phyloP scores from a whole-genome alignment of 2,113 vertebrate genomes.

The Ophthalmotilapia sp. region DNA sequence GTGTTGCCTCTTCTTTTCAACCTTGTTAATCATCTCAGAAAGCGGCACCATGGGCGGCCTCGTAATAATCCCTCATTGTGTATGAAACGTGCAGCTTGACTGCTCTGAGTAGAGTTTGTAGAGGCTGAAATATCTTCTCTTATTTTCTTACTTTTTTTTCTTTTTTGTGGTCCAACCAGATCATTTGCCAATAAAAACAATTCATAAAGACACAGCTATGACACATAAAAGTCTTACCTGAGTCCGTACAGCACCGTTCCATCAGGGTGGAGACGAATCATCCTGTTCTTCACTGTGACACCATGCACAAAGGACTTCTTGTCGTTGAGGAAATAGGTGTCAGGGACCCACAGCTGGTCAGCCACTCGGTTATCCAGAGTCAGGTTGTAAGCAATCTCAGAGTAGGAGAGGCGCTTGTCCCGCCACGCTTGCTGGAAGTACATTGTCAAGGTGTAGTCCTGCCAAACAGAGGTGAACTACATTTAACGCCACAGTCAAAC shows the following conservation, averaged over 20 bases:
- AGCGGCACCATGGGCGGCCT: background rate
- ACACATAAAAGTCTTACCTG: slow-evolving; percentile 75
- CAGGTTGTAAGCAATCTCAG: slow-evolving; percentile 95
- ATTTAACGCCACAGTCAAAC: background rate
- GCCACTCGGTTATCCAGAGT: slow-evolving; percentile 98
- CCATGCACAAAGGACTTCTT: slow-evolving; percentile 99
- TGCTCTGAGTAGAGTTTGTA: background rate
- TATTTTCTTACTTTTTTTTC: background rate
- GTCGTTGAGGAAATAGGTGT: slow-evolving; percentile 98
- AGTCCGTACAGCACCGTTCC: slow-evolving; percentile 96
- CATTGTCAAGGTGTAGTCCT: slow-evolving; percentile 99
- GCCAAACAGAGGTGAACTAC: slow-evolving; percentile 14
- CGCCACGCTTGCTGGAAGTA: slow-evolving; percentile 99
- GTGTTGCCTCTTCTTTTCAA: background rate
- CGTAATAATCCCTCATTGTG: background rate
- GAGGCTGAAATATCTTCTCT: background rate
- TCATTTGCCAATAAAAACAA: background rate
- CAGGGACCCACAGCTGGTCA: slow-evolving; percentile 97
- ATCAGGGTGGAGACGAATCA: slow-evolving; percentile 97
- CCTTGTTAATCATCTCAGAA: background rate
- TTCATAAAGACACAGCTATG: background rate
- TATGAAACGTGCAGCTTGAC: background rate
- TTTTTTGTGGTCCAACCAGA: background rate
- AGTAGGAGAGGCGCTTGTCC: slow-evolving; percentile 96
- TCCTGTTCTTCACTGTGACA: slow-evolving; percentile 98